Conservation (phyloP, 1,140 invertebrate genomes). For the Andrena cerasifolii region DNA sequence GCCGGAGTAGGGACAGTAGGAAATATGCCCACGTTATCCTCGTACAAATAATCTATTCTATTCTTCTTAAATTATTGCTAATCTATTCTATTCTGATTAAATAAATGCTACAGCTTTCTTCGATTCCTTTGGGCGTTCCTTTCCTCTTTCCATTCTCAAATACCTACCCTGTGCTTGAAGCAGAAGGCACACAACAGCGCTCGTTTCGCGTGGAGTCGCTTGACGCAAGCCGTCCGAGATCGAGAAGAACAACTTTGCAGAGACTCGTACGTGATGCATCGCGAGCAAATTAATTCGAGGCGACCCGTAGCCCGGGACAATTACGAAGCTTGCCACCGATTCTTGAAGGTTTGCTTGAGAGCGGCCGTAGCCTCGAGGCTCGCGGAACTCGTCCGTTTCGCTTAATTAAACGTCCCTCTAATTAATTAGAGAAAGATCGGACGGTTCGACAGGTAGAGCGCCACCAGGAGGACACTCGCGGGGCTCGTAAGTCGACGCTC, state of each 20-base stretch:
- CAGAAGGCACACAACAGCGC: neutral
- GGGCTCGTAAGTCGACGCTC: constrained; percentile 39
- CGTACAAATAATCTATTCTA: too few species aligned
- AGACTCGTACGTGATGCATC: neutral
- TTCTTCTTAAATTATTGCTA: too few species aligned
- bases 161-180: too few species aligned
- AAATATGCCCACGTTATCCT: too few species aligned
- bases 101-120: too few species aligned
- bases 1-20: too few species aligned
- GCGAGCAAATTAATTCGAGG: constrained; percentile 4
- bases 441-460: constrained; percentile 26
- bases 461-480: constrained; percentile 2
- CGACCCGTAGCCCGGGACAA: neutral
- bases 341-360: constrained; percentile 26
- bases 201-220: neutral
- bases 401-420: constrained; percentile 67
- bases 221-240: neutral
- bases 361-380: constrained; percentile 24
- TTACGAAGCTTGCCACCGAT: constrained; percentile 2
- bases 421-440: constrained; percentile 67
- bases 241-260: neutral
- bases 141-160: too few species aligned
- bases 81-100: too few species aligned
- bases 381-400: constrained; percentile 59
- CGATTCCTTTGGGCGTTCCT: too few species aligned